Evolutionary conservation across 2,888 invertebrate genomes (phyloP).

Genomic region (Cyaniris semiargus): DNA sequence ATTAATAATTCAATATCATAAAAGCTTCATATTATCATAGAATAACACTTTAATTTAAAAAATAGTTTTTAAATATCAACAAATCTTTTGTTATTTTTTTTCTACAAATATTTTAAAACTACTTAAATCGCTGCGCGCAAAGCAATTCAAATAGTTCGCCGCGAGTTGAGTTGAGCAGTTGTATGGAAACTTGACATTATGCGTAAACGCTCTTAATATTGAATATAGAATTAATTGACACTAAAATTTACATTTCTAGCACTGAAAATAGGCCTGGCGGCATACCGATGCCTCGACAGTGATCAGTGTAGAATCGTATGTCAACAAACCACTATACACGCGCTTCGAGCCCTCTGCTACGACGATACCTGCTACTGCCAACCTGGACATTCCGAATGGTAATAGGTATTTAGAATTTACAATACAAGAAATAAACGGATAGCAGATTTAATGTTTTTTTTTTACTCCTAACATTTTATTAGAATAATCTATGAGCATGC

Average conservation of each 20-base stretch:
- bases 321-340: background rate
- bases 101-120: too few species aligned
- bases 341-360: background rate
- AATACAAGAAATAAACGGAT: background rate
- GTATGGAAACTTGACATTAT: too few species aligned
- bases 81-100: too few species aligned
- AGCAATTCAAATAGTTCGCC: too few species aligned
- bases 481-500: constrained; percentile 40
- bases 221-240: too few species aligned
- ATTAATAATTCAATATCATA: too few species aligned
- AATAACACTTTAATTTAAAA: too few species aligned
- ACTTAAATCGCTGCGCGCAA: too few species aligned
- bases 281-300: background rate
- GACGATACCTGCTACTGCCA: background rate
- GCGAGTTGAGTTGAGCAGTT: too few species aligned
- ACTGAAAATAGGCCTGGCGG: background rate
- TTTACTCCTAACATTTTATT: background rate
- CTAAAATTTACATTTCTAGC: background rate
- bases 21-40: too few species aligned
- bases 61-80: too few species aligned
- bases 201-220: too few species aligned
- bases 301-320: background rate
- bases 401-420: background rate
- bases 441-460: background rate
- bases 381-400: background rate